Evolutionary conservation across 1,140 invertebrate species (phyloP), one percentile per base, ranked within the genome.

Genomic region (Medauroidea extradentata): DNA sequence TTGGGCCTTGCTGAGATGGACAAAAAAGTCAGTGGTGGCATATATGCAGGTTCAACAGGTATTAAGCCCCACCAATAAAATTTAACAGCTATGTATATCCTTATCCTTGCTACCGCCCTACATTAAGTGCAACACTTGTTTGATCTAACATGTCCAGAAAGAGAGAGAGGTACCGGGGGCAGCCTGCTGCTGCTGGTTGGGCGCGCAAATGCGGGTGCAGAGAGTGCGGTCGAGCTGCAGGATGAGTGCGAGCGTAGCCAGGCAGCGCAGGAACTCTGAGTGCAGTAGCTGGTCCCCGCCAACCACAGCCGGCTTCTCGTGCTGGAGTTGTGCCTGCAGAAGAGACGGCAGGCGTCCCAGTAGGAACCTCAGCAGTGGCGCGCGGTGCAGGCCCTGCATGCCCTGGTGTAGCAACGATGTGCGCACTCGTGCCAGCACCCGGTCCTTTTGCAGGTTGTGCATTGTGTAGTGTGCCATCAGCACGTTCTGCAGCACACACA

Each of bases 241-340:
- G 43, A 80, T 75, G 0, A 86, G 69, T 4, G 80, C 77, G 19
- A 87, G 65, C 1, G 79, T 75, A 21, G 79, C 72, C 18, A 86
- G 68, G 68, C 79, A 79, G 67, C 85, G 85, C 21, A 87, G 72
- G 68, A 84, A 84, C 48, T 76, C 69, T 60, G 82, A 83, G 69
- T 84, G 81, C 54, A 84, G 71, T 46, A 87, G 70, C 63, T 85
- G 83, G 9, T 82, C 75, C 8, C 85, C 85, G 53, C 73, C 79
- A 52, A 79, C 73, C n/a, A 86, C 76, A 19, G 68, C 63, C 3
- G 74, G 65, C 67, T 83, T 84, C 69, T 87, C 85, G 69, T 79
- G 72, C 3, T 77, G 71, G 60, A 82, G 83, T 67, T 86, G 84
- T 50, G 79, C 74, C 51, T 80, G 74, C 11, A 79, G 65, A 16